These are phyloP conservation scores for Pagrus major DNA, from an alignment of 2,113 vertebrate genomes.

Conservation along the genomic window DNA sequence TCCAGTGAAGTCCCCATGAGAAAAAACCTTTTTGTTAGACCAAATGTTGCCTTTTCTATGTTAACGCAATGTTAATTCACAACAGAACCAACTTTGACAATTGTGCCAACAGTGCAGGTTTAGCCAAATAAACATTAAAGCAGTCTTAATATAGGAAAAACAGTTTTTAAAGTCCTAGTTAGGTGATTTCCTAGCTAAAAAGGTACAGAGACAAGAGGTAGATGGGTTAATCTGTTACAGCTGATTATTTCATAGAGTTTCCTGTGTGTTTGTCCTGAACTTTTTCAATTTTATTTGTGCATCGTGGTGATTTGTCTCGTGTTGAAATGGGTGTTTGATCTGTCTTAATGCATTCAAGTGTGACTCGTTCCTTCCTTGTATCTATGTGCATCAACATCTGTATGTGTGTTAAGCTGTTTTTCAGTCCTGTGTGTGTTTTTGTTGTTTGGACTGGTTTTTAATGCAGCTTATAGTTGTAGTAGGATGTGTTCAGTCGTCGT, in stretches of 20 bases:
- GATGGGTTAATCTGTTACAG: constrained; percentile 50
- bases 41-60: constrained; percentile 65
- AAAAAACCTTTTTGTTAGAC: constrained; percentile 57
- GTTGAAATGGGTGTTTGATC: constrained; percentile 39
- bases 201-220: constrained; percentile 47
- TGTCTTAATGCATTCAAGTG: constrained; percentile 21
- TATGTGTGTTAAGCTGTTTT: constrained; percentile 46
- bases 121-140: constrained; percentile 33
- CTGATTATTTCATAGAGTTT: constrained; percentile 35
- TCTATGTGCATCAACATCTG: constrained; percentile 55
- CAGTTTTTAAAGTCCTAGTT: constrained; percentile 6
- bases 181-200: neutral
- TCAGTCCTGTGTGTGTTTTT: constrained; percentile 18
- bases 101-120: constrained; percentile 33
- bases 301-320: constrained; percentile 49
- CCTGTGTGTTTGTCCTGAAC: constrained; percentile 36
- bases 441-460: constrained; percentile 13
- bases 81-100: constrained; percentile 25
- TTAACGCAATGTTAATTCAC: constrained; percentile 37
- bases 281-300: constrained; percentile 22
- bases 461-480: constrained; percentile 38
- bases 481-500: constrained; percentile 44
- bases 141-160: constrained; percentile 68
- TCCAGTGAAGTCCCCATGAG: constrained; percentile 19
- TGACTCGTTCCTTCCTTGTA: constrained; percentile 27